Base-by-base conservation (phyloP, 2,113 vertebrate genomes). In the Bos taurus region DNA sequence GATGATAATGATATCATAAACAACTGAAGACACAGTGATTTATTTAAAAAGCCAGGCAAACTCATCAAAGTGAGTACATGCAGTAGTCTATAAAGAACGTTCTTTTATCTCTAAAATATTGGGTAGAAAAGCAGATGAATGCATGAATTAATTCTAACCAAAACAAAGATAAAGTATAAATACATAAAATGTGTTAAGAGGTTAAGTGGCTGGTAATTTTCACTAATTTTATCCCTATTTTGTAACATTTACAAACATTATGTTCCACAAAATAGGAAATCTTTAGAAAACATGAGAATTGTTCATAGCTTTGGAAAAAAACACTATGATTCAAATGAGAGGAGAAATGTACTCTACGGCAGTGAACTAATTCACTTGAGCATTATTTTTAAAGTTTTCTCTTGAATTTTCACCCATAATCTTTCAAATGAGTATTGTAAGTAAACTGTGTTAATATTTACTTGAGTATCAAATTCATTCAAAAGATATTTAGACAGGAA, bases 401-500 rank as follows among this genome's bases (percentile, higher is more conserved):
- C 36, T 87, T 80, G 7, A 80, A 80, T 71, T 71, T 93, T 88
- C 62, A 88, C 14, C 26, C 28, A 94, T 64, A 88, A 60, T 28
- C 13, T 85, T 92, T 28, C 23, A 50, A 85, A 25, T 50, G 50
- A 78, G 14, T 30, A 83, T 10, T 56, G 7, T 19, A 52, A 48
- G 16, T 88, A 50, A 94, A 52, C 94, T 91, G 64, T 92, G 54
- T 81, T 92, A 97, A 56, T 95, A 67, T 90, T 85, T 88, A 91
- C 60, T 95, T 91, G 40, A 92, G 92, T 95, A 85, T 56, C 30
- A 95, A 96, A 92, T 88, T 28, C 28, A 92, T 94, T 21, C 67
- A 88, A 97, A 94, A 71, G 8, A 89, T 3, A 74, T 82, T 67
- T 92, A 91, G 25, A 84, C 67, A 94, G 7, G 6, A 71, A 98